A percentile compares a stretch with the other conserved stretches of the same genome.
Conservation (phyloP, 1,140 invertebrate species). For the Drosophila saltans region DNA sequence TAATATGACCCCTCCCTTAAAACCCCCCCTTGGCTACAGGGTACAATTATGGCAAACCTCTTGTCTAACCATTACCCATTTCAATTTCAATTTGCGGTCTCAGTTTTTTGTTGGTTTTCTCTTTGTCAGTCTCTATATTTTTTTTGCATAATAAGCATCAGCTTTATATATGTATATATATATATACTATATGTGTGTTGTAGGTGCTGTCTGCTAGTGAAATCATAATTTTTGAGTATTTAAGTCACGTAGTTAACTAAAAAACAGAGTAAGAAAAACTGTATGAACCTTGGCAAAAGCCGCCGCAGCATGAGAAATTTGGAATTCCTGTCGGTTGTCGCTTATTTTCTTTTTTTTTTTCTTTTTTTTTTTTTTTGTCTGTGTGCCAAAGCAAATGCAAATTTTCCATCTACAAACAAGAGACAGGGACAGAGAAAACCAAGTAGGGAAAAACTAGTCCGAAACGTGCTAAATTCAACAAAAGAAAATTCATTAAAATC, state of each 20-base stretch:
- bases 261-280: slow-evolving; percentile 7
- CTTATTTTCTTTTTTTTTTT: no score
- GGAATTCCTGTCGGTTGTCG: slow-evolving; percentile 49
- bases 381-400: slow-evolving; percentile 50
- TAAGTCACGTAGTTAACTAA: slow-evolving; percentile 54
- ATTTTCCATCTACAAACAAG: slow-evolving; percentile 18
- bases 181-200: slow-evolving; percentile 12
- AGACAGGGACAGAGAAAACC: neutral
- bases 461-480: slow-evolving; percentile 27
- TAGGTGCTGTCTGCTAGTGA: slow-evolving; percentile 36
- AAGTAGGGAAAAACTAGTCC: slow-evolving; percentile 34
- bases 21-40: neutral
- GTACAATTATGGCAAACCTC: slow-evolving; percentile 9
- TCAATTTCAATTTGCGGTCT: slow-evolving; percentile 12
- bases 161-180: slow-evolving; percentile 16
- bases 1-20: neutral
- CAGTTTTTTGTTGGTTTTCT: neutral
- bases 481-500: slow-evolving; percentile 54
- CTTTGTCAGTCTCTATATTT: slow-evolving; percentile 13
- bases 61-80: slow-evolving; percentile 12
- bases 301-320: slow-evolving; percentile 40
- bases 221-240: slow-evolving; percentile 63
- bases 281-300: slow-evolving; percentile 29
- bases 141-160: slow-evolving; percentile 19
- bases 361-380: neutral